Evolutionary conservation across 1,140 invertebrate genomes (phyloP).

Genomic region (Solenopsis fugax): DNA sequence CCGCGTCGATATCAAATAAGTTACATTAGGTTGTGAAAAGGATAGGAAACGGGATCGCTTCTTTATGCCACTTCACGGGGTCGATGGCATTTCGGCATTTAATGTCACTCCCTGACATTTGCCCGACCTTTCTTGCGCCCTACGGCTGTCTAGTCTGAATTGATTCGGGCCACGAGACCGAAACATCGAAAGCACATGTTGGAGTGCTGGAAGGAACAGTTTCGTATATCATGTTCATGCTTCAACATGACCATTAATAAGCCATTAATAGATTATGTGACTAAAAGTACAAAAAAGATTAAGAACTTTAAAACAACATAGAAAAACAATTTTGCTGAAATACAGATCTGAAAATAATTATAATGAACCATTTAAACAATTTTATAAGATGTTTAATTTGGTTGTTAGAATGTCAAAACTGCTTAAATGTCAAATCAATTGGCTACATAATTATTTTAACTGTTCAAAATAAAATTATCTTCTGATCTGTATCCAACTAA

Average conservation of each 20-base stretch:
- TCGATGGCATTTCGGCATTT: conserved; percentile 72
- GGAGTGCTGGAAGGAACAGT: not conserved
- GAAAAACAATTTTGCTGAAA: too few relatives aligned
- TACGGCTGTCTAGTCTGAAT: conserved; percentile 28
- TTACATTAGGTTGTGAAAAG: not conserved
- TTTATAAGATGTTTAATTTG: too few relatives aligned
- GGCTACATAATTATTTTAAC: too few relatives aligned
- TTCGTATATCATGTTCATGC: not conserved
- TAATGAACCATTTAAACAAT: too few relatives aligned
- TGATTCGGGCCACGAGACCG: conserved; percentile 32
- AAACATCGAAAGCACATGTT: conserved; percentile 15
- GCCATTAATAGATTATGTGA: not conserved
- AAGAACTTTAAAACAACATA: not conserved
- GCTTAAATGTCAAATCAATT: too few relatives aligned
- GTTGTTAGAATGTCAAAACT: too few relatives aligned
- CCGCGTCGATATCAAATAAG: not conserved
- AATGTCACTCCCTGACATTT: conserved; percentile 76
- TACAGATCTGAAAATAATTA: too few relatives aligned
- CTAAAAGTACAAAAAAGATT: not conserved
- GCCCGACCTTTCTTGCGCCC: conserved; percentile 71
- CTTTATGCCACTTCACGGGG: conserved; percentile 7
- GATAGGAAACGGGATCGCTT: conserved; percentile 7
- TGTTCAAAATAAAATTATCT: too few relatives aligned
- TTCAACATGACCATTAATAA: not conserved
- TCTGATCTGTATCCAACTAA: too few relatives aligned